Evolutionary conservation across 2,888 invertebrate species (phyloP), one percentile per base, ranked within the genome.

Genomic region (Maniola hyperantus): DNA sequence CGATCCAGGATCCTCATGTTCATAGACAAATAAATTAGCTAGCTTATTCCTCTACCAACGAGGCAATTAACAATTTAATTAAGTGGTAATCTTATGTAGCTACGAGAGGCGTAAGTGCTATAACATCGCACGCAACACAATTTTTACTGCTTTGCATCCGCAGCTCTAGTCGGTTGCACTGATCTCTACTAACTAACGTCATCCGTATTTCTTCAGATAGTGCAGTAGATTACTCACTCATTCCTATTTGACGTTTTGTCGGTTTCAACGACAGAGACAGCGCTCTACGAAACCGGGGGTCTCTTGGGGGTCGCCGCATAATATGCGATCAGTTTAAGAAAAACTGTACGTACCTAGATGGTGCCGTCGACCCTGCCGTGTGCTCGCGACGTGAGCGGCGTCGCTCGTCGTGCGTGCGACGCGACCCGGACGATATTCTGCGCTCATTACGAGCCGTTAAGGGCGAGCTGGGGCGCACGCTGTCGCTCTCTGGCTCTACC

Each of bases 391-490:
- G 91, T 72, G 96, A 96, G 79, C 93, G 97, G 66, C 94, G 97
- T 50, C 94, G 97, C 67, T 97, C 97, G 76, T 97, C 97, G 66
- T 96, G 96, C 82, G 96, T 96, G 53, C 94, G 96, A 51, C 95
- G 96, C 76, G 97, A 97, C 87, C 97, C 97, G 0, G 97, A 97
- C 83, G 97, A 97, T 87, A 96, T 97, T 77, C 87, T 97, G 72
- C 96, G 96, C 76, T 96, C 95, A 36, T 88, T 97, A 75, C 97
- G 97, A 80, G 95, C 96, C 67, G 97, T 97, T 72, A 96, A 96
- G 81, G 97, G 96, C 61, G 97, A 97, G 83, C 93, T 97, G 54
- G 96, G 96, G 64, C 94, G 97, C 67, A 96, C 97, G 64, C 96
- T 97, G 94, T 97, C 97, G 80, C 93, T 97, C 74, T 94, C 96